These are phyloP conservation scores for Macrosoma leucophasiata DNA, from an alignment of 2,888 invertebrate genomes.

Conservation along the genomic window DNA sequence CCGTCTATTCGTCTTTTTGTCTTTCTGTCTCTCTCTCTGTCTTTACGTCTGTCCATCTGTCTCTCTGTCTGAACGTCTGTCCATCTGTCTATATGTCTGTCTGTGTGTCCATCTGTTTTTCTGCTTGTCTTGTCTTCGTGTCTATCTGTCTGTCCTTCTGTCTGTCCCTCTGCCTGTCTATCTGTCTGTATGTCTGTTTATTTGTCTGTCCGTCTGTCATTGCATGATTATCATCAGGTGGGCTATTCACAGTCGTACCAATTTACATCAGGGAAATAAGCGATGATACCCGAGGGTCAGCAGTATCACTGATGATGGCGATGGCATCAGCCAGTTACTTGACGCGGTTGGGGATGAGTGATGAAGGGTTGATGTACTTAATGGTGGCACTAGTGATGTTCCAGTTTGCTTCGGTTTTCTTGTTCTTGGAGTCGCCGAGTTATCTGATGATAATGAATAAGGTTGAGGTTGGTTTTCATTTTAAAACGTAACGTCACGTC, in stretches of 20 bases:
- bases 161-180: too few species aligned
- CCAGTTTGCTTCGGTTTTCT: slow-evolving; percentile 41
- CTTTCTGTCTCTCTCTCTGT: too few species aligned
- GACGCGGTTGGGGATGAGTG: slow-evolving; percentile 35
- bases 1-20: too few species aligned
- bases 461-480: slow-evolving; percentile 47
- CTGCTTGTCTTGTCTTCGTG: too few species aligned
- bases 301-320: slow-evolving; percentile 36
- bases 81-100: too few species aligned
- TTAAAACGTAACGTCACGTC: too few species aligned
- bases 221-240: slow-evolving; percentile 47
- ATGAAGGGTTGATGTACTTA: slow-evolving; percentile 42
- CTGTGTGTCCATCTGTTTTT: too few species aligned
- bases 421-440: slow-evolving; percentile 49
- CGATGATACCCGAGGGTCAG: slow-evolving; percentile 33
- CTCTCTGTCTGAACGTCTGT: too few species aligned
- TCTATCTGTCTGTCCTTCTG: too few species aligned
- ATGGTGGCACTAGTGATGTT: slow-evolving; percentile 43
- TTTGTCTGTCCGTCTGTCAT: too few species aligned
- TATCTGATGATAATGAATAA: slow-evolving; percentile 49
- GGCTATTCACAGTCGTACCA: slow-evolving; percentile 47
- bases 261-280: slow-evolving; percentile 50
- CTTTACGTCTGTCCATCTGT: too few species aligned
- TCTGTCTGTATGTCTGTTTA: too few species aligned
- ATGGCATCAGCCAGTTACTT: slow-evolving; percentile 49